Base-by-base conservation (phyloP, 2,888 invertebrate species). In the Diadegma fenestrale region DNA sequence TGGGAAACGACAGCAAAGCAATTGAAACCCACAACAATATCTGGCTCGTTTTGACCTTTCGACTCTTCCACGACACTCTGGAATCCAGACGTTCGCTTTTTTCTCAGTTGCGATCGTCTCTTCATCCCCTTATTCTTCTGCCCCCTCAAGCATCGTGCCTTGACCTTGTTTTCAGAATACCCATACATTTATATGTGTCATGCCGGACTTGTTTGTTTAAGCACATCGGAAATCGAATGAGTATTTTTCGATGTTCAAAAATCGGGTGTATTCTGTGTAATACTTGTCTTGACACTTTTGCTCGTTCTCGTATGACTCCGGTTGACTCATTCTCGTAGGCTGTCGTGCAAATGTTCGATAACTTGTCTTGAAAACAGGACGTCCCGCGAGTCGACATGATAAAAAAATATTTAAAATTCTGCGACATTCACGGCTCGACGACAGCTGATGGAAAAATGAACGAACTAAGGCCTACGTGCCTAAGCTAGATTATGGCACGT, bases 31-130 rank as follows among this genome's bases (percentile, higher is more conserved):
- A 69, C 69, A 33, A 78, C 69, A 61, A 69, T 45, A 58, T 69
- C 69, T 64, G 22, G 76, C 63, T 61, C 68, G 54, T 78, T 68
- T 64, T 64, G 72, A 51, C 80, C 80, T 80, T 72, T 80, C 72
- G 63, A 51, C 80, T 72, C 58, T 51, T 71, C 48, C 72, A 19
- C 41, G 48, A 80, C 63, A 51, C 82, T 77, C 54, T 64, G 82
- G 71, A 64, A 82, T 82, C 76, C 77, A 82, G 77, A 82, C 71
- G 76, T 58, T 75, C 58, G 12, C 22, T 81, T 68, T 77, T 68
- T 73, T 43, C 14, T 69, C 51, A 72, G 14, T 30, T 54, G 33
- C 82, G 71, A 77, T 63, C 64, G 48, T n/a, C 61, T 61, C 61
- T 71, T 64, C 54, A 37, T 33, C 58, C 66, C 69, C 45, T 64